phyloP scores from a whole-genome alignment of 23 tunicate genomes.

The Styela plicata region DNA sequence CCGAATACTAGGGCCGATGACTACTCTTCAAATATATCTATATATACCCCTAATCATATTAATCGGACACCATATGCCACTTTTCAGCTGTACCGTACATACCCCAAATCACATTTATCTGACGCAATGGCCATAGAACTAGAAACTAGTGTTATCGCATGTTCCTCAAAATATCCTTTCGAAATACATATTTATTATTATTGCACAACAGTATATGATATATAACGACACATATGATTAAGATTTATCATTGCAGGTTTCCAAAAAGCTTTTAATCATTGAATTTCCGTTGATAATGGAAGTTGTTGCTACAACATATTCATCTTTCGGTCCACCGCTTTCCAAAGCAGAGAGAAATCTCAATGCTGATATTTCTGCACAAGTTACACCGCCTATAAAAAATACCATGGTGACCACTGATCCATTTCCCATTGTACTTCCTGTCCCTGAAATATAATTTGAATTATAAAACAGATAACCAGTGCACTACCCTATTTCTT shows the following conservation, averaged over 20 bases:
- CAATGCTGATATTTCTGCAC: slow-evolving; percentile 83
- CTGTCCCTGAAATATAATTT: slow-evolving; percentile 12
- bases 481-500: neutral
- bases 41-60: too few relatives aligned
- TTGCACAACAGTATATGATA: neutral
- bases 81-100: too few relatives aligned
- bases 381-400: slow-evolving; percentile 87
- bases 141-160: too few relatives aligned
- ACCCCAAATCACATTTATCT: too few relatives aligned
- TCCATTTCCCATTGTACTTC: slow-evolving; percentile 25
- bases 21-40: too few relatives aligned
- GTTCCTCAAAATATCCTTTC: too few relatives aligned
- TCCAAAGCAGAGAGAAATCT: slow-evolving; percentile 49
- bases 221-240: neutral
- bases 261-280: slow-evolving; percentile 37
- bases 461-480: neutral
- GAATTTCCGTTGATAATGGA: slow-evolving; percentile 67
- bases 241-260: slow-evolving; percentile 28
- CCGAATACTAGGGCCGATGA: too few relatives aligned
- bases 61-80: too few relatives aligned
- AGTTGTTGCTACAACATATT: slow-evolving; percentile 73
- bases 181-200: too few relatives aligned
- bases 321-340: slow-evolving; percentile 57
- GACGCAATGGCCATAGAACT: too few relatives aligned
- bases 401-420: slow-evolving; percentile 64